phyloP scores from a whole-genome alignment of 2,113 vertebrate species.

The Piaya cayana region DNA sequence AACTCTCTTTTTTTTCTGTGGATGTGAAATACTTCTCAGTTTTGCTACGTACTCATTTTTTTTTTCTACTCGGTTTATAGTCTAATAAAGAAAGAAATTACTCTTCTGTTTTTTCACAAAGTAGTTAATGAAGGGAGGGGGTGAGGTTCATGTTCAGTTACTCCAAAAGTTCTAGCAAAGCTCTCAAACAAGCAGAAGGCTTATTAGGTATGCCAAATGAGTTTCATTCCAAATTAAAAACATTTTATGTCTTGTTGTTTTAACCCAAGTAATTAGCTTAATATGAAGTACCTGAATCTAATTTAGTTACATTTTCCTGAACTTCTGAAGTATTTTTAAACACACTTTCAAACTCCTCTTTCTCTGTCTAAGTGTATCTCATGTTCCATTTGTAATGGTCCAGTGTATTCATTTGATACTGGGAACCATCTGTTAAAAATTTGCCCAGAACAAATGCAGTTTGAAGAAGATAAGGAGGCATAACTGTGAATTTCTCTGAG shows the following conservation, averaged over 20 bases:
- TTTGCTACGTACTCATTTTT: background rate
- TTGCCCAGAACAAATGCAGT: constrained; percentile 42
- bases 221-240: background rate
- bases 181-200: background rate
- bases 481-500: constrained; percentile 33
- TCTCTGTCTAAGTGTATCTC: constrained; percentile 4
- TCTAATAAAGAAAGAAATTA: background rate
- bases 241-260: constrained; percentile 1
- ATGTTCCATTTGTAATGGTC: constrained; percentile 31
- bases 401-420: constrained; percentile 29
- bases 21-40: background rate
- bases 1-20: background rate
- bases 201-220: background rate
- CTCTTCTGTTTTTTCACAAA: background rate
- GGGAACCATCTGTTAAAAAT: constrained; percentile 51
- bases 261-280: constrained; percentile 19
- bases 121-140: background rate
- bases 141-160: background rate
- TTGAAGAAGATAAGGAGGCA: constrained; percentile 32
- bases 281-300: background rate
- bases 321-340: constrained; percentile 33
- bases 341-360: background rate
- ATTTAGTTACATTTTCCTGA: background rate
- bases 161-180: background rate
- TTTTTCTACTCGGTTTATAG: background rate